phyloP scores from a whole-genome alignment of 1,140 invertebrate species.

The Eumaeus atala region DNA sequence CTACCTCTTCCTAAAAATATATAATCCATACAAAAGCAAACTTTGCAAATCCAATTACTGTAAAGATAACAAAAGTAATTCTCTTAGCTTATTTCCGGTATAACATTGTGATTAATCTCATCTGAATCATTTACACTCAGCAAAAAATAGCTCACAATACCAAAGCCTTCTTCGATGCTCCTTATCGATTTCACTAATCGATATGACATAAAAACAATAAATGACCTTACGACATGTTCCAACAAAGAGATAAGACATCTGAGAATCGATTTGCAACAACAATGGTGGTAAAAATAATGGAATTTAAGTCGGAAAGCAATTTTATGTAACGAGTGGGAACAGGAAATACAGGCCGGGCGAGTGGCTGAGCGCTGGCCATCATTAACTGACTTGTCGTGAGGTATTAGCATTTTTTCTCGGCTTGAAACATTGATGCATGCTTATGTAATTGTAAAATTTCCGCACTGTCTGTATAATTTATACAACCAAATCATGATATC shows the following conservation, averaged over 20 bases:
- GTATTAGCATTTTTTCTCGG: slow-evolving; percentile 40
- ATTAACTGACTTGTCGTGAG: slow-evolving; percentile 38
- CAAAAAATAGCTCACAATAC: neutral
- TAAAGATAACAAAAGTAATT: too few relatives aligned
- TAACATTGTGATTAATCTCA: too few relatives aligned
- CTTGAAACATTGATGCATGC: slow-evolving; percentile 20
- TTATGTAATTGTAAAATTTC: slow-evolving; percentile 28
- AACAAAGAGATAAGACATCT: slow-evolving; percentile 33
- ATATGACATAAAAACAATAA: slow-evolving; percentile 3
- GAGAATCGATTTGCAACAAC: slow-evolving; percentile 37
- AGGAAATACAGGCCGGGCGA: slow-evolving; percentile 55
- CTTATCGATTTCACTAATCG: slow-evolving; percentile 3
- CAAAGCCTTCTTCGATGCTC: neutral
- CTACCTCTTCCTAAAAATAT: too few relatives aligned
- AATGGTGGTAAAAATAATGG: slow-evolving; percentile 33
- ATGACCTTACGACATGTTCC: neutral
- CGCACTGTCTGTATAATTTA: neutral
- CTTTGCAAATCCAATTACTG: too few relatives aligned
- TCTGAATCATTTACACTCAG: too few relatives aligned
- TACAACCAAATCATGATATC: too few relatives aligned
- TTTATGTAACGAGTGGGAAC: slow-evolving; percentile 47
- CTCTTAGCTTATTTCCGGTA: too few relatives aligned
- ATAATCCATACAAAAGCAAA: too few relatives aligned
- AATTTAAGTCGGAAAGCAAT: slow-evolving; percentile 41
- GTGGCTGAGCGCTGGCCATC: slow-evolving; percentile 32